A percentile compares a stretch with the other conserved stretches of the same genome.
Evolutionary conservation across 2,797 vertebrate species (phyloP).

Genomic region (Chaenodraco wilsoni): DNA sequence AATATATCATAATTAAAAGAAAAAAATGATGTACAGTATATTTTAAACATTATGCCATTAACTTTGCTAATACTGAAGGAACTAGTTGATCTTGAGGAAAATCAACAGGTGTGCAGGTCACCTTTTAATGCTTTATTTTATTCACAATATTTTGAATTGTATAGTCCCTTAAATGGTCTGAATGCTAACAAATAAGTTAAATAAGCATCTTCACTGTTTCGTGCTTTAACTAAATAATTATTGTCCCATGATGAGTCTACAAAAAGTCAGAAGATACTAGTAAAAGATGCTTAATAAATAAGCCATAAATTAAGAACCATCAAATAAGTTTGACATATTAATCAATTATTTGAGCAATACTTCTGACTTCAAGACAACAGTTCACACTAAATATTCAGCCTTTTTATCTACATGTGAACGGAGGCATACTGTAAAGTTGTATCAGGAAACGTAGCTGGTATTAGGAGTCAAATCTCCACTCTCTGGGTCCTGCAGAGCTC

Average conservation of each 20-base stretch:
- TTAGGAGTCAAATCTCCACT: constrained; percentile 7
- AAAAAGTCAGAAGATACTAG: neutral
- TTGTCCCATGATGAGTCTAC: neutral
- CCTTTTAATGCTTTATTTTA: neutral
- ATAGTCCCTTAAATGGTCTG: neutral
- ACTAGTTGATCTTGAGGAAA: neutral
- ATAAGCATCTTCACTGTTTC: neutral
- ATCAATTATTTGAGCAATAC: neutral
- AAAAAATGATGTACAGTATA: no score
- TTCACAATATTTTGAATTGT: neutral
- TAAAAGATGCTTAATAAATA: neutral
- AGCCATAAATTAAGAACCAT: neutral
- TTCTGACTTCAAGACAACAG: no score
- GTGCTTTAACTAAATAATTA: neutral
- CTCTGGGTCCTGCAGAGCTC: constrained; percentile 7
- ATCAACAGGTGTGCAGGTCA: neutral
- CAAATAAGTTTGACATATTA: neutral
- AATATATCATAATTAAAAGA: neutral
- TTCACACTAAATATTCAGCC: no score
- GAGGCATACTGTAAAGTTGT: neutral
- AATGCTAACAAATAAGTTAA: neutral
- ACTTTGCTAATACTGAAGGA: neutral
- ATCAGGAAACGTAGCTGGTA: neutral
- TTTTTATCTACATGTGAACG: neutral
- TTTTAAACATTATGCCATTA: neutral